Conservation (phyloP, 2,113 vertebrate species). For the Rhea americana region DNA sequence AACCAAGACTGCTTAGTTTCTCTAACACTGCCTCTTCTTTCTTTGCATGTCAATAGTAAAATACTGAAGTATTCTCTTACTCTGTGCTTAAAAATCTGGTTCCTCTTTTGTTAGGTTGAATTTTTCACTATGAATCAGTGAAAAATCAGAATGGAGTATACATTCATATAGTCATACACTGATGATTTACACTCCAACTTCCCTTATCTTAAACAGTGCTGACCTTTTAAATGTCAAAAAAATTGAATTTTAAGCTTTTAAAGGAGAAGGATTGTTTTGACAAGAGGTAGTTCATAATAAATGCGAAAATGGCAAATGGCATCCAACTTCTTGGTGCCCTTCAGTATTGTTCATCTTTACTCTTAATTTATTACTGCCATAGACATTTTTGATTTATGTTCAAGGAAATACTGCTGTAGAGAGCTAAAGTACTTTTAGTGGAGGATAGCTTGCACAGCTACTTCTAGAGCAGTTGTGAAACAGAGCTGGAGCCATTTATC, state of each 20-base stretch:
- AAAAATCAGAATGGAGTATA: conserved; percentile 67
- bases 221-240: conserved; percentile 57
- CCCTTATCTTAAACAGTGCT: conserved; percentile 48
- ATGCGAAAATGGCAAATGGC: conserved; percentile 1
- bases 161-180: conserved; percentile 28
- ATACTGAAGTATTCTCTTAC: conserved; percentile 16
- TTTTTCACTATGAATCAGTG: conserved; percentile 56
- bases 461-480: background rate
- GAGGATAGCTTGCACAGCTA: background rate
- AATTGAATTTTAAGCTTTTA: background rate
- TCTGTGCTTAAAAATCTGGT: conserved; percentile 26
- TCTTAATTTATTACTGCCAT: background rate
- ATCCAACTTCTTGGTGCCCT: background rate
- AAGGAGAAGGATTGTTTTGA: conserved; percentile 34
- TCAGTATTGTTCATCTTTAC: background rate
- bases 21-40: conserved; percentile 43
- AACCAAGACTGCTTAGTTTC: conserved; percentile 34
- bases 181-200: conserved; percentile 63
- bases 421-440: background rate
- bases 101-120: conserved; percentile 51
- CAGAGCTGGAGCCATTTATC: background rate
- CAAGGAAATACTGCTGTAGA: background rate
- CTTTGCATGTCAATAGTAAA: conserved; percentile 37
- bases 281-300: conserved; percentile 12
- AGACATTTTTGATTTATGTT: background rate